Base-by-base conservation (phyloP, 2,888 invertebrate species). In the Drosophila mercatorum region DNA sequence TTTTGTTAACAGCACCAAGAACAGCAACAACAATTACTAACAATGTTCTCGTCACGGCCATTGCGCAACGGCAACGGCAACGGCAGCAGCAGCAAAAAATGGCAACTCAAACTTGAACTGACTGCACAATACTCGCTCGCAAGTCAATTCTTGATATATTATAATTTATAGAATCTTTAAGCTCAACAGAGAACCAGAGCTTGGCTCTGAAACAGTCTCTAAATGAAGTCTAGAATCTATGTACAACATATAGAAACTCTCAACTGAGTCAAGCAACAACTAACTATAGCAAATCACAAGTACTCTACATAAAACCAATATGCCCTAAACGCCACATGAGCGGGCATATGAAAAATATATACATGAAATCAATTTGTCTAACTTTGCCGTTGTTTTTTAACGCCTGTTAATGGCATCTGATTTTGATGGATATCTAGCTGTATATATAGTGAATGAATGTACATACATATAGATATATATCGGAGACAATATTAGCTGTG, bases 311-410 rank as follows among this genome's bases (percentile, higher is more conserved):
- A 17, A 34, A 34, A 12, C 34, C 11, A 12, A 51, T 51, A 51
- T 36, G 22, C 51, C 12, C 51, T 4, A 5, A 0, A 0, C 12
- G 3, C 17, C 2, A 6, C 11, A 0, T 11, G 49, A 34, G 5
- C 34, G 51, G 5, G 36, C 3, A 36, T 36, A 12, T 36, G 12
- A 36, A 28, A 53, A 53, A 53, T 26, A 40, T 34, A 51, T 51
- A 34, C 49, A 11, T 34, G 11, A 61, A 60, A 70, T 78, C 58
- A 74, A 78, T 73, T 76, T 65, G 69, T 59, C 58, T 60, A 67
- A 67, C 66, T 72, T 76, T 66, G 46, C 58, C 51, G 51, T 51
- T 46, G 57, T 44, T 49, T 66, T n/a, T 14, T n/a, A 53, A 22
- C 56, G 66, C 60, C 60, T 44, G 41, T 36, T 22, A 36, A 60